Evolutionary conservation across 2,113 vertebrate genomes (phyloP).

Genomic region (Takifugu flavidus): DNA sequence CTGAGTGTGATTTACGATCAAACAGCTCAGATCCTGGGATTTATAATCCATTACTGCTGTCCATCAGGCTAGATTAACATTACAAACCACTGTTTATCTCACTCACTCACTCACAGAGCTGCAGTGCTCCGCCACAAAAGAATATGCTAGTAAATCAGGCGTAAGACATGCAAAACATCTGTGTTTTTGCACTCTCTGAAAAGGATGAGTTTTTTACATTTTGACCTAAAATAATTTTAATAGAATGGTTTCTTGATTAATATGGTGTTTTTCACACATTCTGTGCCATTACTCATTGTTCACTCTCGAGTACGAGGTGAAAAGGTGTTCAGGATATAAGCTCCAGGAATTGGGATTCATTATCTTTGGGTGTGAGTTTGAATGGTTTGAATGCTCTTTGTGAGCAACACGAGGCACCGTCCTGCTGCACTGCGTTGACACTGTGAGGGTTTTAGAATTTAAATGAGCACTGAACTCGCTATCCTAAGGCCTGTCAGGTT

Average conservation of each 20-base stretch:
- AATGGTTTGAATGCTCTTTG: neutral
- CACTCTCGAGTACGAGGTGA: slow-evolving; percentile 2
- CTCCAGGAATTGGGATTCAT: neutral
- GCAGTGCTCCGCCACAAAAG: slow-evolving; percentile 13
- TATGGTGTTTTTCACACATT: slow-evolving; percentile 3
- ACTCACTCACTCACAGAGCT: slow-evolving; percentile 34
- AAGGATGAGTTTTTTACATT: neutral
- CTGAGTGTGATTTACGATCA: slow-evolving; percentile 70
- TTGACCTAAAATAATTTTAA: neutral
- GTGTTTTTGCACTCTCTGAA: slow-evolving; percentile 10
- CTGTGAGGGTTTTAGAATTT: slow-evolving; percentile 1
- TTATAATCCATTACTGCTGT: slow-evolving; percentile 74
- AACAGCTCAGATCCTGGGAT: slow-evolving; percentile 69
- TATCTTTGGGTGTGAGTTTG: neutral
- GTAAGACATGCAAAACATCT: slow-evolving; percentile 40
- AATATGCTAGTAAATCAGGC: slow-evolving; percentile 11
- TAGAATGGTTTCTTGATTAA: slow-evolving; percentile 3
- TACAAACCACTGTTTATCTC: slow-evolving; percentile 60
- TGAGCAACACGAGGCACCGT: slow-evolving; percentile 2
- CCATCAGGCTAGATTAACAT: slow-evolving; percentile 67
- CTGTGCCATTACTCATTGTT: neutral
- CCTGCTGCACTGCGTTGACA: slow-evolving; percentile 1
- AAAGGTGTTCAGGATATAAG: slow-evolving; percentile 7
- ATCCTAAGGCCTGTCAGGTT: neutral
- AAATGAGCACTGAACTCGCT: neutral